Evolutionary conservation across 1,140 invertebrate species (phyloP).

Genomic region (Chionoecetes opilio): DNA sequence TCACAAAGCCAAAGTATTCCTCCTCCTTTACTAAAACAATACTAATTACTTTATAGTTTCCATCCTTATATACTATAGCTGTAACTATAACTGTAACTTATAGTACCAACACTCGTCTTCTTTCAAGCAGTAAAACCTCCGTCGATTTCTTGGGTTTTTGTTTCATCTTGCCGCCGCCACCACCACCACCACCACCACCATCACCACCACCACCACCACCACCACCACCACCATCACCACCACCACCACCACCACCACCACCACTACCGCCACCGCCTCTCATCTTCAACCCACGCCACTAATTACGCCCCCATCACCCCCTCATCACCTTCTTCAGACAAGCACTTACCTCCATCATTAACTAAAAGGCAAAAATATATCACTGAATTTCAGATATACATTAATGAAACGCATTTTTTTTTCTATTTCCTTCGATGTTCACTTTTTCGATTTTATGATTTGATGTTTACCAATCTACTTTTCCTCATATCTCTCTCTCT

Average conservation of each 20-base stretch:
- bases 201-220: too few species aligned
- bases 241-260: background rate
- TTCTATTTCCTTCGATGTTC: background rate
- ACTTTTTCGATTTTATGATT: background rate
- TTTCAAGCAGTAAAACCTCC: too few species aligned
- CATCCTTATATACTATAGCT: too few species aligned
- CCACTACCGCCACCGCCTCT: background rate
- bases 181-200: too few species aligned
- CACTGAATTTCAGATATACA: conserved; percentile 15
- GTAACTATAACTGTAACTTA: too few species aligned
- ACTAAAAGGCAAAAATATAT: conserved; percentile 10
- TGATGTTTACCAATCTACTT: background rate
- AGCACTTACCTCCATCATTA: background rate
- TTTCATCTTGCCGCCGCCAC: too few species aligned
- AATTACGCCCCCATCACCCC: background rate
- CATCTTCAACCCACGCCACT: background rate
- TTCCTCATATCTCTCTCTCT: background rate
- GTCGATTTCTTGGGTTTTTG: too few species aligned
- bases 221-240: background rate
- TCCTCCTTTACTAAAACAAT: too few species aligned
- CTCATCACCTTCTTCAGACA: conserved; percentile 19
- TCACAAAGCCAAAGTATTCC: too few species aligned
- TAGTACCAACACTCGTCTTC: too few species aligned
- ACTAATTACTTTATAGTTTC: too few species aligned
- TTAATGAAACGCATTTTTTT: background rate